phyloP scores from a whole-genome alignment of 1,140 invertebrate species.

The Neotoxoptera formosana region DNA sequence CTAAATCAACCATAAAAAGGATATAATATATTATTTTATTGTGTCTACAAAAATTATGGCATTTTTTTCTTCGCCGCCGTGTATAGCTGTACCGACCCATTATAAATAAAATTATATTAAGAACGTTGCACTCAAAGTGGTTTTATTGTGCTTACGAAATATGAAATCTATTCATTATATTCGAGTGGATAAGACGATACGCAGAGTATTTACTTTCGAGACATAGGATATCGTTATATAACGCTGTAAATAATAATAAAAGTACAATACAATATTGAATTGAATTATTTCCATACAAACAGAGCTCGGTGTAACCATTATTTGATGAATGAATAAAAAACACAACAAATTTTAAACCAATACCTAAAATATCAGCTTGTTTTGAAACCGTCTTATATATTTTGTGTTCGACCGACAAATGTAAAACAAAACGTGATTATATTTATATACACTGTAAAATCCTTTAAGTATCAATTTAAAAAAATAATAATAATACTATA shows the following conservation, averaged over 20 bases:
- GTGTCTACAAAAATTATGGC: not conserved
- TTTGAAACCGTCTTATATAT: not conserved
- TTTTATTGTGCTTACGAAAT: not conserved
- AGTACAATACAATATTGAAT: not conserved
- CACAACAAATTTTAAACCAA: too few relatives aligned
- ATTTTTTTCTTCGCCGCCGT: not conserved
- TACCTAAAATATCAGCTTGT: not conserved
- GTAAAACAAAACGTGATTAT: not conserved
- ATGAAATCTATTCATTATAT: not conserved
- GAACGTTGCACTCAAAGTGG: not conserved
- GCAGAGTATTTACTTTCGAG: not conserved
- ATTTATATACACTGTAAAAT: not conserved
- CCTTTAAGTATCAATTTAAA: not conserved
- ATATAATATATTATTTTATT: conserved; percentile 14
- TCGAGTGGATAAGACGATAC: not conserved
- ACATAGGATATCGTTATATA: not conserved
- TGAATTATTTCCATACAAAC: not conserved
- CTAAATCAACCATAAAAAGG: not conserved
- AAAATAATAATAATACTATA: not conserved
- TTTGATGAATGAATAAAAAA: not conserved
- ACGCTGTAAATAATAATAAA: not conserved
- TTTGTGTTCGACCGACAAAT: not conserved
- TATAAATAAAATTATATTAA: not conserved
- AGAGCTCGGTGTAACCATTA: not conserved
- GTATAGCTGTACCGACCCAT: not conserved